Evolutionary conservation across 2,113 vertebrate genomes (phyloP).

Genomic region (Crotophaga sulcirostris): DNA sequence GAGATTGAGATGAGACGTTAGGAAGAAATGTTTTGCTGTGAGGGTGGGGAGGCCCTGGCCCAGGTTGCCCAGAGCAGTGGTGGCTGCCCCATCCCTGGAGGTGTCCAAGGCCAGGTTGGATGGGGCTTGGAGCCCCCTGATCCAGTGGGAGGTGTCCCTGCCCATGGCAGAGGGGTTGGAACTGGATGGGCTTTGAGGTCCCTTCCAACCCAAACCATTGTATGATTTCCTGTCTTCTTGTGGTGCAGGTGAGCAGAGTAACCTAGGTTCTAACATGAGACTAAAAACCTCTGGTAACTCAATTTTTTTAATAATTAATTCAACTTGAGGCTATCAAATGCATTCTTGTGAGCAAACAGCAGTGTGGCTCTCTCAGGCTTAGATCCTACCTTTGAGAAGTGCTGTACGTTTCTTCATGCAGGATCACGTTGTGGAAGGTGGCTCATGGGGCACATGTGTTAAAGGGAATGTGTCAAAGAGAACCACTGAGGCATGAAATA

Average conservation of each 20-base stretch:
- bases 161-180: too few relatives aligned
- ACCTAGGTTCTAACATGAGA: rapidly evolving
- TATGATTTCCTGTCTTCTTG: neutral
- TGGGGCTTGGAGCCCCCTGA: too few relatives aligned
- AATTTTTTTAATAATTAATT: neutral
- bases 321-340: neutral
- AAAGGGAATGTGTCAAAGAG: neutral
- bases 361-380: neutral
- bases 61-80: too few relatives aligned
- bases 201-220: too few relatives aligned
- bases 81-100: too few relatives aligned
- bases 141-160: too few relatives aligned
- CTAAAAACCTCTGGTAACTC: neutral
- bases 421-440: neutral
- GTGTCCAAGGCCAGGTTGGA: too few relatives aligned
- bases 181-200: too few relatives aligned
- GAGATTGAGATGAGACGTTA: too few relatives aligned
- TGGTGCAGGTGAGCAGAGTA: neutral
- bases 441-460: rapidly evolving
- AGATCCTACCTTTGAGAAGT: neutral
- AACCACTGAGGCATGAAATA: neutral
- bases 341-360: neutral
- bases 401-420: neutral
- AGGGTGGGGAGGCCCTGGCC: too few relatives aligned
- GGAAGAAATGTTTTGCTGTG: too few relatives aligned